Percentiles rank a stretch among this genome's conserved stretches.
Evolutionary conservation across 1,140 invertebrate species (phyloP).

Genomic region (Centruroides sculpturatus): DNA sequence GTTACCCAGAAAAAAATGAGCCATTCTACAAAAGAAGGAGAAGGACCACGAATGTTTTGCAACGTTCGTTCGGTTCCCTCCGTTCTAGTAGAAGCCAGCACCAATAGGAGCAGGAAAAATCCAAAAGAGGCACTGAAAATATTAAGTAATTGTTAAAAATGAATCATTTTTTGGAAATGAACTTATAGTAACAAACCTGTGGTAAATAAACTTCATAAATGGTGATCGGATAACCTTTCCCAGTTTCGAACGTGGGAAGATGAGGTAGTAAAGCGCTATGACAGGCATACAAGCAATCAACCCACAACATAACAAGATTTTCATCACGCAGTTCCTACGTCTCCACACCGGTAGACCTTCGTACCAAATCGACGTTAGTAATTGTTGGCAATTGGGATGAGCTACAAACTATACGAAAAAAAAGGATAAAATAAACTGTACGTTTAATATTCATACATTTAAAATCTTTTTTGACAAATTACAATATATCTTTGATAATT

Average conservation of each 20-base stretch:
- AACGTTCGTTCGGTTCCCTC: conserved; percentile 22
- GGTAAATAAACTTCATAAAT: conserved; percentile 43
- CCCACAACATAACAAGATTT: conserved; percentile 34
- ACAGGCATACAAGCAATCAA: conserved; percentile 33
- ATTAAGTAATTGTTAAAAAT: not conserved
- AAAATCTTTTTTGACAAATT: too few species aligned
- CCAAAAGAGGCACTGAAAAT: conserved; percentile 33
- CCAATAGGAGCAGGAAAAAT: conserved; percentile 32
- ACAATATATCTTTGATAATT: too few species aligned
- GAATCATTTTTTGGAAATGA: not conserved
- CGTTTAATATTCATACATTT: too few species aligned
- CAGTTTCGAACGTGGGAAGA: conserved; percentile 34
- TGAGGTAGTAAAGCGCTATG: conserved; percentile 35
- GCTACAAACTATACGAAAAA: conserved; percentile 35
- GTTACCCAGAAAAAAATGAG: conserved; percentile 39
- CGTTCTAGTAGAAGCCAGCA: conserved; percentile 29
- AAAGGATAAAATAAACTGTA: not conserved
- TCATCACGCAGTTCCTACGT: conserved; percentile 31
- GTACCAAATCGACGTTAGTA: conserved; percentile 41
- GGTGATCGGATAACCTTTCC: conserved; percentile 36
- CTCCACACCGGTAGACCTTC: conserved; percentile 39
- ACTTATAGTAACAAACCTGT: conserved; percentile 25
- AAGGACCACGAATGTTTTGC: conserved; percentile 30
- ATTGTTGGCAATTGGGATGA: conserved; percentile 41
- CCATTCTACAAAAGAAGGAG: conserved; percentile 36